These are phyloP conservation scores for Fukomys damarensis DNA, from an alignment of 2,113 vertebrate species.

Conservation along the genomic window DNA sequence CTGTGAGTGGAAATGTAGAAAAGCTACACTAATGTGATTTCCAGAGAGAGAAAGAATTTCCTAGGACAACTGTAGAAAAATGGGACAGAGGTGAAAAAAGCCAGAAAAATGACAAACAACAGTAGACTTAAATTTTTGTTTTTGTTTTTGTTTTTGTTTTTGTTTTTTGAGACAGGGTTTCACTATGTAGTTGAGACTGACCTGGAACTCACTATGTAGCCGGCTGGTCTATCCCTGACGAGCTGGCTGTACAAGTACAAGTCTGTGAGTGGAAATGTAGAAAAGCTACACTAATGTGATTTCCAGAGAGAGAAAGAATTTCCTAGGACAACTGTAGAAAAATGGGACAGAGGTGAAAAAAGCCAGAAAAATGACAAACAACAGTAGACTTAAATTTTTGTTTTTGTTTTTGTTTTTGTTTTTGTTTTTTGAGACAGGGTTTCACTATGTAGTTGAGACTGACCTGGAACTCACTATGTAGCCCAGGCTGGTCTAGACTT, in stretches of 20 bases:
- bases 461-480: too few species aligned
- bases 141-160: too few species aligned
- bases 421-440: too few species aligned
- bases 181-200: too few species aligned
- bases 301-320: conserved; percentile 27
- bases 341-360: background rate
- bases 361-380: background rate
- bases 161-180: too few species aligned
- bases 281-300: background rate
- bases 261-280: conserved; percentile 3
- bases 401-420: too few species aligned
- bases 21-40: background rate
- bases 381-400: background rate
- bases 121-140: too few species aligned
- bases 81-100: background rate
- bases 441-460: too few species aligned
- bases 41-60: conserved; percentile 10
- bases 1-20: conserved; percentile 3
- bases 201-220: too few species aligned
- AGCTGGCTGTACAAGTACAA: background rate
- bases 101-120: background rate
- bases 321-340: background rate
- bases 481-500: too few species aligned
- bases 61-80: background rate
- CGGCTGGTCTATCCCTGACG: too few species aligned